phyloP scores from a whole-genome alignment of 2,797 vertebrate species.

The Mormyrus proboscirostris region DNA sequence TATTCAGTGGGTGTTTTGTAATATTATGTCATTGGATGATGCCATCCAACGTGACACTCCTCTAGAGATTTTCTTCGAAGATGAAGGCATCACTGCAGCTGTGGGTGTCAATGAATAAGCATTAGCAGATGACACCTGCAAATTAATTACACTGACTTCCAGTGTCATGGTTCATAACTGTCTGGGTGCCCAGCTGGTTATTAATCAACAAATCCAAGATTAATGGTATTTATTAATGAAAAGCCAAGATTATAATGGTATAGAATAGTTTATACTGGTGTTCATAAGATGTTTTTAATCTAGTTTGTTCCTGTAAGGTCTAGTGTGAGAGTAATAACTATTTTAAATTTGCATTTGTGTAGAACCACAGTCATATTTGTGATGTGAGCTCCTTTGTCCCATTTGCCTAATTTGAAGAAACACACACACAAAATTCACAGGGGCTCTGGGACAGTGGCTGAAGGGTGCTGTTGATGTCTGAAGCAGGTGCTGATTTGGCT shows the following conservation, averaged over 20 bases:
- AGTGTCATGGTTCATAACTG: background rate
- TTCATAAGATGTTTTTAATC: background rate
- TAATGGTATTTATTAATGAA: background rate
- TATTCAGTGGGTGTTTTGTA: background rate
- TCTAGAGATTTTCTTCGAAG: background rate
- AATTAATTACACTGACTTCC: background rate
- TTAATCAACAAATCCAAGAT: background rate
- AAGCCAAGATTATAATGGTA: background rate
- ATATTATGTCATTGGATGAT: background rate
- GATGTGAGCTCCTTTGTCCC: background rate
- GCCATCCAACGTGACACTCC: background rate
- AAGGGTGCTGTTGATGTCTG: background rate
- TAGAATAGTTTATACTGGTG: background rate
- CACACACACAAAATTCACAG: background rate
- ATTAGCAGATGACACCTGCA: background rate
- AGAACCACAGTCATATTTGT: background rate
- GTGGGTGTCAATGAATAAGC: background rate
- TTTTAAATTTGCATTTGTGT: background rate
- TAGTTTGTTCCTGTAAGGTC: background rate
- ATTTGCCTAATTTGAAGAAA: background rate
- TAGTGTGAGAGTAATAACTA: background rate
- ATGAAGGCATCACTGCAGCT: background rate
- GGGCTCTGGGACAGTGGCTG: background rate
- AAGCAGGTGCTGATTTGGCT: background rate
- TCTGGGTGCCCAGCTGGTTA: background rate